Percentiles rank a stretch among this genome's conserved stretches.
Conservation (phyloP, 1,140 invertebrate genomes). For the Panulirus ornatus region DNA sequence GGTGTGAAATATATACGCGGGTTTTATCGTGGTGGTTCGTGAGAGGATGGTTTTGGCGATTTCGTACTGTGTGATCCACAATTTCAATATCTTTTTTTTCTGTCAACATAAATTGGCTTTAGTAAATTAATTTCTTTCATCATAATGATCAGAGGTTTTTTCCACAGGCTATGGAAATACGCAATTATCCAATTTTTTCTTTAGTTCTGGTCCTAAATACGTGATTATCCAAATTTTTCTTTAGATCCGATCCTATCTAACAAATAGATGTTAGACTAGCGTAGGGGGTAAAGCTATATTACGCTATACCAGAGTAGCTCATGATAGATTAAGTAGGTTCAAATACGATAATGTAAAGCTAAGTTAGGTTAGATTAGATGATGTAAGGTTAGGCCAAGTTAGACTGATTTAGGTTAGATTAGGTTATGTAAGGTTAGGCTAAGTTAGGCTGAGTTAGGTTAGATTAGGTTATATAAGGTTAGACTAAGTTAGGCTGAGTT, state of each 20-base stretch:
- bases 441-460: neutral
- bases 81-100: no score
- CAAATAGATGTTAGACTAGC: neutral
- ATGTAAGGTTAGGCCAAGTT: neutral
- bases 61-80: no score
- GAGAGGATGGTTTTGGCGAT: no score
- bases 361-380: neutral
- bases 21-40: no score
- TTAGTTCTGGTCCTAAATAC: no score
- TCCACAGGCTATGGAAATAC: no score
- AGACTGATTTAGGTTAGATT: neutral
- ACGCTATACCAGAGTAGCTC: neutral
- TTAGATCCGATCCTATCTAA: neutral
- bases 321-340: neutral
- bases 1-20: no score
- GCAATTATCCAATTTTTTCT: no score
- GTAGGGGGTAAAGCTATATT: neutral
- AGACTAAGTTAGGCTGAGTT: neutral
- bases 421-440: neutral
- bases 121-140: no score
- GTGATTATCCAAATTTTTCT: no score
- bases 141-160: no score
- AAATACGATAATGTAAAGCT: neutral
- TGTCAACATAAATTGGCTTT: no score
- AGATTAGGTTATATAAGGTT: neutral